Percentiles rank a stretch among this genome's conserved stretches.
Conservation (phyloP, 1,140 invertebrate genomes). For the Eupeodes corollae region DNA sequence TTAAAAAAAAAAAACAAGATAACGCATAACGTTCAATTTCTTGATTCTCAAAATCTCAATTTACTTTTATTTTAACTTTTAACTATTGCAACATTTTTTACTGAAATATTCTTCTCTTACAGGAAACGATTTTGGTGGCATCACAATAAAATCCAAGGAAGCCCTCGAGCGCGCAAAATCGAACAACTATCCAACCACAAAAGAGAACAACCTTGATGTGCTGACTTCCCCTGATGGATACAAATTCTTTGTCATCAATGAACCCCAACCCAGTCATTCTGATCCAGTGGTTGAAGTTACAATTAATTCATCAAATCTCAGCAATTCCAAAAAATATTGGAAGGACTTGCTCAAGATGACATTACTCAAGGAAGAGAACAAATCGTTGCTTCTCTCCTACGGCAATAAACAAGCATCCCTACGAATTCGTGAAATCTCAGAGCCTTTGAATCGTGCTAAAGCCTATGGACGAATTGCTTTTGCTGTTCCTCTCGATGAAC, state of each 20-base stretch:
- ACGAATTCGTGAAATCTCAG: constrained; percentile 53
- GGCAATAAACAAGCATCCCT: constrained; percentile 56
- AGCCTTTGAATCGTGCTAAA: constrained; percentile 68
- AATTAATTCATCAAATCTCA: constrained; percentile 66
- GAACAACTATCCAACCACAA: constrained; percentile 36
- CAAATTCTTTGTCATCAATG: constrained; percentile 68
- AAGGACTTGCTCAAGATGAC: constrained; percentile 63
- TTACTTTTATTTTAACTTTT: too few species aligned
- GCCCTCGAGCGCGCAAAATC: constrained; percentile 59
- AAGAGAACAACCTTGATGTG: constrained; percentile 22
- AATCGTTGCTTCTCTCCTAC: constrained; percentile 57
- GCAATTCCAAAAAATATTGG: constrained; percentile 73
- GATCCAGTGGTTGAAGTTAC: constrained; percentile 78
- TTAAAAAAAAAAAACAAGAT: neutral
- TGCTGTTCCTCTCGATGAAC: constrained; percentile 63
- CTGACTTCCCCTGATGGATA: constrained; percentile 76
- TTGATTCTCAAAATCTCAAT: too few species aligned
- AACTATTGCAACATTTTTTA: neutral
- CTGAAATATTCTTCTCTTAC: constrained; percentile 1
- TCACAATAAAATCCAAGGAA: constrained; percentile 72
- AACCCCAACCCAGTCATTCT: constrained; percentile 50
- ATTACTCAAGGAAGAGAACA: constrained; percentile 48
- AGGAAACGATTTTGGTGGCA: constrained; percentile 82
- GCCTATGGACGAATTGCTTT: constrained; percentile 95
- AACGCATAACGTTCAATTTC: too few species aligned